phyloP scores from a whole-genome alignment of 2,888 invertebrate species.

The Ormyrus pomaceus region DNA sequence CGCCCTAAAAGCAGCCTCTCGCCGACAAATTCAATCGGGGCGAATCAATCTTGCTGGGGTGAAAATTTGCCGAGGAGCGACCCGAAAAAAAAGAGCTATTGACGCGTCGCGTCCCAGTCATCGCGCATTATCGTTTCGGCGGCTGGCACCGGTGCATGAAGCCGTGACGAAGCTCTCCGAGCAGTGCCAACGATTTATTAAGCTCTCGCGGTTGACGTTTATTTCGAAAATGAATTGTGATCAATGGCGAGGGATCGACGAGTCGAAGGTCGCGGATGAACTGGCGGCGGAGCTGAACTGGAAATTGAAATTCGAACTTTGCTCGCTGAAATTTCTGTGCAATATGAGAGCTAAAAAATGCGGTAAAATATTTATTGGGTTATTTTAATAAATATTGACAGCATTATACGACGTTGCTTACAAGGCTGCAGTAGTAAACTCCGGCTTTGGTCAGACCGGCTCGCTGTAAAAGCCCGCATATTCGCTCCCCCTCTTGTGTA shows the following conservation, averaged over 20 bases:
- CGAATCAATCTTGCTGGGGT: too few species aligned
- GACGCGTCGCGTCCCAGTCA: not conserved
- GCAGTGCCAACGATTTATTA: conserved; percentile 30
- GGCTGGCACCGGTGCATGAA: not conserved
- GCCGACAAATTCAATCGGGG: too few species aligned
- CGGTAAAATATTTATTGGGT: too few species aligned
- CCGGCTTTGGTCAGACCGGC: conserved; percentile 26
- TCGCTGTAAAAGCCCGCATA: conserved; percentile 23
- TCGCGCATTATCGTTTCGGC: conserved; percentile 28
- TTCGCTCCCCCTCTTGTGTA: too few species aligned
- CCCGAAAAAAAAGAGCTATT: not conserved
- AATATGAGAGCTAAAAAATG: too few species aligned
- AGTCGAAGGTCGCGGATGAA: too few species aligned
- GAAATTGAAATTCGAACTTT: too few species aligned
- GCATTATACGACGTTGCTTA: conserved; percentile 9
- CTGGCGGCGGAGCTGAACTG: too few species aligned
- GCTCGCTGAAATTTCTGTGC: too few species aligned
- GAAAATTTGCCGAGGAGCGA: too few species aligned
- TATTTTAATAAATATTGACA: too few species aligned
- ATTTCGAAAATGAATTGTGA: conserved; percentile 39
- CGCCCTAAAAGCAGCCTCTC: too few species aligned
- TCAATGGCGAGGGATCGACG: not conserved
- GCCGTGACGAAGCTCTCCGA: conserved; percentile 2
- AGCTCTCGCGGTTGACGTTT: conserved; percentile 38
- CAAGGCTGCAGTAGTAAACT: conserved; percentile 22